A percentile compares a stretch with the other conserved stretches of the same genome.
These are phyloP conservation scores for Malthinus seriepunctatus DNA, from an alignment of 2,888 invertebrate genomes.

Conservation along the genomic window DNA sequence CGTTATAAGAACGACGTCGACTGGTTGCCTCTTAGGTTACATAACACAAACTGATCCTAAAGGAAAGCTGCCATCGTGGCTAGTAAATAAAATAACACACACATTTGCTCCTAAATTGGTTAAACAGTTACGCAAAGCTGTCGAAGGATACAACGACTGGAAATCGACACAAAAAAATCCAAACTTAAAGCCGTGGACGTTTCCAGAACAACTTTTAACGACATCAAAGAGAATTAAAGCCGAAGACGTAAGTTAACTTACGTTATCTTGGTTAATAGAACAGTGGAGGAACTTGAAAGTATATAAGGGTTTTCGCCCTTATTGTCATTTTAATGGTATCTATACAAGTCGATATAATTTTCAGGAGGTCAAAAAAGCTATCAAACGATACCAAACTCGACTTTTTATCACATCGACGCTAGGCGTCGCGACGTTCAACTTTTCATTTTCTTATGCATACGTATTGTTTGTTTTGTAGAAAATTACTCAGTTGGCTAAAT, in stretches of 20 bases:
- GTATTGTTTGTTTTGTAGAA: too few relatives aligned
- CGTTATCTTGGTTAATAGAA: too few relatives aligned
- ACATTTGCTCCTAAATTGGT: constrained; percentile 87
- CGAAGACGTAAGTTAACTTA: constrained; percentile 64
- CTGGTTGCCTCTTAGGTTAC: constrained; percentile 81
- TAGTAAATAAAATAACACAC: constrained; percentile 85
- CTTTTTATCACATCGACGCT: too few relatives aligned
- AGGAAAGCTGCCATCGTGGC: constrained; percentile 85
- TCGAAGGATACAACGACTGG: constrained; percentile 81
- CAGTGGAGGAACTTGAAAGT: too few relatives aligned
- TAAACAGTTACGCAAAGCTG: constrained; percentile 79
- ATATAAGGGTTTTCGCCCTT: too few relatives aligned
- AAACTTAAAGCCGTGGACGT: constrained; percentile 83
- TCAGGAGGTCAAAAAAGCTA: too few relatives aligned
- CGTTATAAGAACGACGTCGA: constrained; percentile 64
- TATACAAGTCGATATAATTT: too few relatives aligned
- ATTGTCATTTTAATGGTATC: too few relatives aligned
- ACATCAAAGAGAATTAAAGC: constrained; percentile 70
- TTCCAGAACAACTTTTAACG: constrained; percentile 75
- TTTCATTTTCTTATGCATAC: too few relatives aligned
- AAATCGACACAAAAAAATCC: constrained; percentile 74
- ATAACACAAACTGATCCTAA: constrained; percentile 89
- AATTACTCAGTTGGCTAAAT: too few relatives aligned
- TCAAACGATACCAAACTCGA: too few relatives aligned
- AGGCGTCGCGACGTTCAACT: too few relatives aligned